Evolutionary conservation across 2,888 invertebrate species (phyloP).

Genomic region (Apoderus coryli): DNA sequence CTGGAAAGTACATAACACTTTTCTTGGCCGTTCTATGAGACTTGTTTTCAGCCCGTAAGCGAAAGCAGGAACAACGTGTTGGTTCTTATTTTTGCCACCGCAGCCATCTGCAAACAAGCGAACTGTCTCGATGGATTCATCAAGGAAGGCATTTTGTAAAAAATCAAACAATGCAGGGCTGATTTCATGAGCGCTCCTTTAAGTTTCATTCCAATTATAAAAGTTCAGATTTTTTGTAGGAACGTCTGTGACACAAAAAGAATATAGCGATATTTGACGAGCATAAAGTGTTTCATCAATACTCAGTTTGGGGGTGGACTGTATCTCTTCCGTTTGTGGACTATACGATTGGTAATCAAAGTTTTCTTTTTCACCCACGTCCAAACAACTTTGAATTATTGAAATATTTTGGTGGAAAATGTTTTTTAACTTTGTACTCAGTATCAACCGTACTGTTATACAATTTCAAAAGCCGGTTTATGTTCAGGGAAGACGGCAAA

Average conservation of each 20-base stretch:
- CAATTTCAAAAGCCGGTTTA: constrained; percentile 6
- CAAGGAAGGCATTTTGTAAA: constrained; percentile 8
- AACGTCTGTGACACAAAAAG: constrained; percentile 19
- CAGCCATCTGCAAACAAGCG: constrained; percentile 21
- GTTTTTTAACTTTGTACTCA: constrained; percentile 9
- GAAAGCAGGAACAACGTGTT: constrained; percentile 13
- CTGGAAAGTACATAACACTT: constrained; percentile 5
- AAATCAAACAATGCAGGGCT: constrained; percentile 8
- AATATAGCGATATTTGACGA: constrained; percentile 14
- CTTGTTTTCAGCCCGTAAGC: constrained; percentile 12
- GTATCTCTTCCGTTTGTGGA: no score
- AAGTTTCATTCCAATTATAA: constrained; percentile 18
- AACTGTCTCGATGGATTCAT: constrained; percentile 13
- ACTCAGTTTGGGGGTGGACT: constrained; percentile 12
- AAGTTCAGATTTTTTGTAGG: constrained; percentile 16
- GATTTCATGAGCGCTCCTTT: constrained; percentile 13
- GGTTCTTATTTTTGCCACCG: constrained; percentile 20
- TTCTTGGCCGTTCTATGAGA: constrained; percentile 1
- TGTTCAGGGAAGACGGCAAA: constrained; percentile 9
- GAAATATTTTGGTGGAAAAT: constrained; percentile 10
- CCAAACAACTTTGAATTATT: no score
- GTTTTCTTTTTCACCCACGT: no score
- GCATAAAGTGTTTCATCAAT: constrained; percentile 12
- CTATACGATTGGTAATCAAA: no score
- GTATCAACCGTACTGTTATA: constrained; percentile 7